Evolutionary conservation across 2,888 invertebrate species (phyloP).

Genomic region (Cheilosia vernalis): DNA sequence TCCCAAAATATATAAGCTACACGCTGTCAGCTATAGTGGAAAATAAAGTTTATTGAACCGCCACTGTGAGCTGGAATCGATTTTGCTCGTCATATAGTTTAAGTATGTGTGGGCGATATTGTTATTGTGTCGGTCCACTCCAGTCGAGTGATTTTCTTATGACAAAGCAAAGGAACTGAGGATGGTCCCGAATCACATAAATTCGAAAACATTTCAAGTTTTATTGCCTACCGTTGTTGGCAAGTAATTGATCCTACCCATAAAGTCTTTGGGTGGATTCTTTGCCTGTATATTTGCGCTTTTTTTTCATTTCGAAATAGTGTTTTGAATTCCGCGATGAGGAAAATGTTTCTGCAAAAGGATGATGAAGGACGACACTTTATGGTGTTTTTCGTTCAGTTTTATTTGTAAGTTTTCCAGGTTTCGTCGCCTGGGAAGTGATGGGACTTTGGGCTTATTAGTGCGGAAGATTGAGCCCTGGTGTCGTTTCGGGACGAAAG

Average conservation of each 20-base stretch:
- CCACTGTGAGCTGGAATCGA: constrained; percentile 22
- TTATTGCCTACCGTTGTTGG: constrained; percentile 52
- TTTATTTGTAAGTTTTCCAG: constrained; percentile 46
- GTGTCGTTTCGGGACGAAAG: constrained; percentile 16
- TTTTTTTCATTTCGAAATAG: constrained; percentile 17
- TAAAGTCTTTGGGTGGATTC: neutral
- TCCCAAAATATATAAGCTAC: neutral
- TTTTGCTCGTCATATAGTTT: neutral
- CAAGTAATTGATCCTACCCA: constrained; percentile 47
- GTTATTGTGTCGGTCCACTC: no score
- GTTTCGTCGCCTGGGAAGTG: constrained; percentile 6
- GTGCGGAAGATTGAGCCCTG: constrained; percentile 36
- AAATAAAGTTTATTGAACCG: constrained; percentile 53
- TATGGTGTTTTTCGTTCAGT: constrained; percentile 54
- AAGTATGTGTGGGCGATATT: neutral
- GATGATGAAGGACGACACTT: constrained; percentile 21
- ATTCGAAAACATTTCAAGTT: constrained; percentile 47
- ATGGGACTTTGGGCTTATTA: constrained; percentile 46
- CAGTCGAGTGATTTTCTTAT: constrained; percentile 32
- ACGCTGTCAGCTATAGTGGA: neutral
- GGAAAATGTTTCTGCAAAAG: neutral
- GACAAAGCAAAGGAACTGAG: constrained; percentile 18
- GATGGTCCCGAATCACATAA: constrained; percentile 48
- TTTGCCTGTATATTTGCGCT: neutral
- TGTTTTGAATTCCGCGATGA: constrained; percentile 42